These are phyloP conservation scores for Harlomillsia oculata DNA, from an alignment of 1,140 invertebrate genomes.

Conservation along the genomic window DNA sequence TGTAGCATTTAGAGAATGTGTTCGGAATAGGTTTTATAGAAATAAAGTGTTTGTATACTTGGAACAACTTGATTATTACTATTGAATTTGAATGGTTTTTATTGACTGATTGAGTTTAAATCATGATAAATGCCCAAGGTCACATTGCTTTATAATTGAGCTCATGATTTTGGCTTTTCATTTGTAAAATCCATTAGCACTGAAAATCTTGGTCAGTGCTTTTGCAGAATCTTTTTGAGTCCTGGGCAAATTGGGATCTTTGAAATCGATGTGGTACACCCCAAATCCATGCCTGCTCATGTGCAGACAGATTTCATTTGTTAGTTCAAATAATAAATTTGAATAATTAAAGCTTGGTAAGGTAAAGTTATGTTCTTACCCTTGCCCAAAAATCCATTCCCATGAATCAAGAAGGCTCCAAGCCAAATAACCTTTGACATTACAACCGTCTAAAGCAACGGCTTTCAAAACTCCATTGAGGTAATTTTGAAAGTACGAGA, in stretches of 20 bases:
- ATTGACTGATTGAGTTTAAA: too few relatives aligned
- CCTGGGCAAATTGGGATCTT: background rate
- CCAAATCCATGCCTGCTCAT: slow-evolving; percentile 24
- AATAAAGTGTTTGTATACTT: too few relatives aligned
- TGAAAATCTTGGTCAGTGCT: slow-evolving; percentile 6
- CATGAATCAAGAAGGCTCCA: slow-evolving; percentile 27
- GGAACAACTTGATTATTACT: too few relatives aligned
- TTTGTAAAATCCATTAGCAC: slow-evolving; percentile 8
- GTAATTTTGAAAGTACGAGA: slow-evolving; percentile 4
- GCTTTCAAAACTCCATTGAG: slow-evolving; percentile 19
- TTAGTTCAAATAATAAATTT: background rate
- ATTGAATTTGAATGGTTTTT: too few relatives aligned
- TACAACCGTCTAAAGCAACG: slow-evolving; percentile 8
- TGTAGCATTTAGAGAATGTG: too few relatives aligned
- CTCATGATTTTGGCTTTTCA: too few relatives aligned
- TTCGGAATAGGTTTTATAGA: too few relatives aligned
- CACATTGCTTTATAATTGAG: too few relatives aligned
- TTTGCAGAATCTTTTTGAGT: slow-evolving; percentile 9
- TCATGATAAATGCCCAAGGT: too few relatives aligned
- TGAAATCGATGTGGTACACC: slow-evolving; percentile 14
- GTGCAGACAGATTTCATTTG: too few relatives aligned
- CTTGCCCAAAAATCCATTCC: slow-evolving; percentile 29
- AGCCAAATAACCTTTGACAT: slow-evolving; percentile 12
- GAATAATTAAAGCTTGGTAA: background rate
- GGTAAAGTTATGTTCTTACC: background rate